Percentiles rank a stretch among this genome's conserved stretches.
These are phyloP conservation scores for Oscheius myriophilus DNA, from an alignment of 2,888 invertebrate species.

Conservation along the genomic window DNA sequence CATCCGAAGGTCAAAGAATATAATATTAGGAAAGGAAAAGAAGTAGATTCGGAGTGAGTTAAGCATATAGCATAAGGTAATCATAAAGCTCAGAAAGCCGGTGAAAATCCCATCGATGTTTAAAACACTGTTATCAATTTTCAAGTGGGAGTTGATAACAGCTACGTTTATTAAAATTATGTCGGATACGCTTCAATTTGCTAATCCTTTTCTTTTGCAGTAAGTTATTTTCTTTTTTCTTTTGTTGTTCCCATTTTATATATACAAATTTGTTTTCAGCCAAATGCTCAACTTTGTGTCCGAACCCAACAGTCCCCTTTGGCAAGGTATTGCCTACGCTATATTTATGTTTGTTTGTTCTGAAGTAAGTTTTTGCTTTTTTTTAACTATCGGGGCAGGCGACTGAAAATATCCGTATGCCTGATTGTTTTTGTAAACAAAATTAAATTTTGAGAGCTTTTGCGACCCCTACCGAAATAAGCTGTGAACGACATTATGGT, in stretches of 20 bases:
- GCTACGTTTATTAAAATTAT: slow-evolving; percentile 76
- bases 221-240: slow-evolving; percentile 73
- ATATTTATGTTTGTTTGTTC: slow-evolving; percentile 70
- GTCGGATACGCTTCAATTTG: slow-evolving; percentile 79
- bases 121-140: slow-evolving; percentile 84
- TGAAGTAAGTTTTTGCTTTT: too few relatives aligned
- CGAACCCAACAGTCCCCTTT: slow-evolving; percentile 55
- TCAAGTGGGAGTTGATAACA: slow-evolving; percentile 86
- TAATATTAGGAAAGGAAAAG: background rate
- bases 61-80: too few relatives aligned
- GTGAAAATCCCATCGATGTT: slow-evolving; percentile 81
- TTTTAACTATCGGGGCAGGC: too few relatives aligned
- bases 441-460: background rate
- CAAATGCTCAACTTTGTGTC: slow-evolving; percentile 71
- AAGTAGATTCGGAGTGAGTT: background rate
- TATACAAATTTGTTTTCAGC: slow-evolving; percentile 70
- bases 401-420: background rate
- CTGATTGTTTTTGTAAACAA: background rate
- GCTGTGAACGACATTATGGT: too few relatives aligned
- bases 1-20: background rate
- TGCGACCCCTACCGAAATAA: too few relatives aligned
- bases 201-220: slow-evolving; percentile 88
- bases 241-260: too few relatives aligned
- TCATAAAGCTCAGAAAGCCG: background rate
- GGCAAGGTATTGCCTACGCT: slow-evolving; percentile 64